A percentile compares a stretch with the other conserved stretches of the same genome.
These are phyloP conservation scores for Margarornis squamiger DNA, from an alignment of 2,797 vertebrate genomes.

Conservation along the genomic window DNA sequence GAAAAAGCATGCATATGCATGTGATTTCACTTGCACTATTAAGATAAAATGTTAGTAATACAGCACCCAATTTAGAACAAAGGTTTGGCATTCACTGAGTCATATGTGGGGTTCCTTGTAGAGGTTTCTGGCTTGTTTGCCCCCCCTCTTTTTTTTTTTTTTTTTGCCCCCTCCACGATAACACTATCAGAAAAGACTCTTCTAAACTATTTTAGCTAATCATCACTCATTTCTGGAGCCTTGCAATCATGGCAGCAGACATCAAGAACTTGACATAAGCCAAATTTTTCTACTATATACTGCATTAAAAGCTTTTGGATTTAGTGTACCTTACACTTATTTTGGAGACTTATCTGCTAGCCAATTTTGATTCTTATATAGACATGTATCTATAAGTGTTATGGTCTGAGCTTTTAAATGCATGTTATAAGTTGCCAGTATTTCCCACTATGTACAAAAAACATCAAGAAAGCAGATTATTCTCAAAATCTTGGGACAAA, in stretches of 20 bases:
- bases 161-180: background rate
- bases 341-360: background rate
- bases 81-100: constrained; percentile 10
- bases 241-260: background rate
- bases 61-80: constrained; percentile 4
- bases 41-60: constrained; percentile 26
- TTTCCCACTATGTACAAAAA: background rate
- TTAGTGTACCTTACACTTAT: background rate
- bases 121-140: background rate
- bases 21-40: constrained; percentile 39
- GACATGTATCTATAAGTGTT: background rate
- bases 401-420: background rate
- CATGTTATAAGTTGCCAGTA: background rate
- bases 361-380: background rate
- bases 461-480: background rate
- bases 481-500: constrained; percentile 20
- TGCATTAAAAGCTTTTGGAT: background rate
- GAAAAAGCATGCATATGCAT: constrained; percentile 42
- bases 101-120: constrained; percentile 15
- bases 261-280: background rate
- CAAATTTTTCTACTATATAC: background rate
- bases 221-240: background rate
- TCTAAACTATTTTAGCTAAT: constrained; percentile 33
- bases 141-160: no score
- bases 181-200: constrained; percentile 34